These are phyloP conservation scores for Simalia tracyae DNA, from an alignment of 2,797 vertebrate species.

Conservation along the genomic window DNA sequence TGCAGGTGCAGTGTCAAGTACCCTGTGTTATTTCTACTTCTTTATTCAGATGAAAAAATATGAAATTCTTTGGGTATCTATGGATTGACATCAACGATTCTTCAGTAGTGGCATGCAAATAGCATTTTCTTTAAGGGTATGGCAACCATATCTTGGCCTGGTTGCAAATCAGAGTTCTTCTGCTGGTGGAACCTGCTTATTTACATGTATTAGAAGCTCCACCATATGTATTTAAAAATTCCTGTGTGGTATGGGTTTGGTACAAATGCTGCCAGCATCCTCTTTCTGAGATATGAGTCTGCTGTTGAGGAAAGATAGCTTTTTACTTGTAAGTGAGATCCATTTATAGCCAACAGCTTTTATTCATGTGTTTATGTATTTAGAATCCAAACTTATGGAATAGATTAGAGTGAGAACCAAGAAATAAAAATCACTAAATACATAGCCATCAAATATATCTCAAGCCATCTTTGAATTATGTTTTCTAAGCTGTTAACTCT, in stretches of 20 bases:
- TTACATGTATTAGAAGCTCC: conserved; percentile 3
- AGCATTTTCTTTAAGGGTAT: not conserved
- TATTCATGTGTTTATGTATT: not conserved
- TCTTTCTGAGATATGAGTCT: not conserved
- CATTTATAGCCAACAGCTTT: not conserved
- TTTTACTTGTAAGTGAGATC: not conserved
- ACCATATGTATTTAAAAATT: conserved; percentile 7
- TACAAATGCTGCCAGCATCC: not conserved
- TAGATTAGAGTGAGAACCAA: not conserved
- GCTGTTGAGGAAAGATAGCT: not conserved
- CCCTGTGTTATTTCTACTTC: conserved; percentile 31
- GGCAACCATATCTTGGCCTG: not conserved
- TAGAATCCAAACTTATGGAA: not conserved
- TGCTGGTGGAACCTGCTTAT: not conserved
- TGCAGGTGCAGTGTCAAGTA: conserved; percentile 37
- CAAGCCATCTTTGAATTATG: not conserved
- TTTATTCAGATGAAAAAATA: conserved; percentile 47
- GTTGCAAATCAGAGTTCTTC: not conserved
- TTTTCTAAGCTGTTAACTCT: not conserved
- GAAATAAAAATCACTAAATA: not conserved
- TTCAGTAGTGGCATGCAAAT: not conserved
- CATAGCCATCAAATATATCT: conserved; percentile 8
- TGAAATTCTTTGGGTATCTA: conserved; percentile 19
- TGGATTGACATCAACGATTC: conserved; percentile 11
- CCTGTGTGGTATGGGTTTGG: not conserved